These are phyloP conservation scores for Crocallis elinguaria DNA, from an alignment of 2,888 invertebrate genomes.

Conservation along the genomic window DNA sequence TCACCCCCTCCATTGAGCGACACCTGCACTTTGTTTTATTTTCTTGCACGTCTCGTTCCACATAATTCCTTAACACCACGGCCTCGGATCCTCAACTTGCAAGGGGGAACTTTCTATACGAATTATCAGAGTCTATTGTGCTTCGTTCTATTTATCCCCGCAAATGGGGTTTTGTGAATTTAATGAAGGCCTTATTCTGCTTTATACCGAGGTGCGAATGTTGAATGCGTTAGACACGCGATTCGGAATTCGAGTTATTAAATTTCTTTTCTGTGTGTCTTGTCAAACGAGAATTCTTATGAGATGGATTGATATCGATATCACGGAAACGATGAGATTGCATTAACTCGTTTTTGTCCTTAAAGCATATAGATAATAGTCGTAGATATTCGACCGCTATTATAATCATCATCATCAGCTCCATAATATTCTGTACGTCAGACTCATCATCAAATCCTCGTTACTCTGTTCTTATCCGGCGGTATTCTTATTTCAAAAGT, in stretches of 20 bases:
- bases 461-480: too few species aligned
- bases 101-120: constrained; percentile 77
- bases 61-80: constrained; percentile 76
- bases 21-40: constrained; percentile 81
- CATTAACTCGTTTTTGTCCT: neutral
- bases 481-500: too few species aligned
- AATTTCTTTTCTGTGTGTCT: constrained; percentile 35
- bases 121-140: constrained; percentile 78
- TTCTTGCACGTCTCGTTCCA: constrained; percentile 68
- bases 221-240: constrained; percentile 60
- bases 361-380: too few species aligned
- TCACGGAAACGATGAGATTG: neutral
- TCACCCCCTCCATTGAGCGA: constrained; percentile 54
- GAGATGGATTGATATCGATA: constrained; percentile 1
- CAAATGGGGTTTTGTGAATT: constrained; percentile 77
- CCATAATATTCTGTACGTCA: too few species aligned
- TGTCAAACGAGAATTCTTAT: constrained; percentile 14
- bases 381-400: neutral
- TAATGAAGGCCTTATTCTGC: constrained; percentile 80
- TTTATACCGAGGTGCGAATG: constrained; percentile 80
- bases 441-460: too few species aligned
- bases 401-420: neutral
- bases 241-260: constrained; percentile 52
- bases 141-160: constrained; percentile 71
- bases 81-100: constrained; percentile 66